Evolutionary conservation across 2,797 vertebrate species (phyloP).

Genomic region (Muraenolepis orangiensis): DNA sequence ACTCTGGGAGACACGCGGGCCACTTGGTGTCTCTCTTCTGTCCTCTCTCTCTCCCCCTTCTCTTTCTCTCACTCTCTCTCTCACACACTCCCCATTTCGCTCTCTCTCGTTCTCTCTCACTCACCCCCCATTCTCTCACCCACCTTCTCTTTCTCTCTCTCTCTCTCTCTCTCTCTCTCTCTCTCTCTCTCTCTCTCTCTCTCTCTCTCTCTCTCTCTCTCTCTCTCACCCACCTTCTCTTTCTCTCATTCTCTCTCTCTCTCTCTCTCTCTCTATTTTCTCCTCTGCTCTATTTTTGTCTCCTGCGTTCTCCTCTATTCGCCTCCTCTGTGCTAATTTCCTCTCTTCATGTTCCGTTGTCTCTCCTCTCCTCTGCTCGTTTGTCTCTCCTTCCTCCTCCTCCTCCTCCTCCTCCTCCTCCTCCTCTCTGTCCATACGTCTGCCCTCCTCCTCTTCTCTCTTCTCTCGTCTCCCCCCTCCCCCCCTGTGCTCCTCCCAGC

Average conservation of each 20-base stretch:
- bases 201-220: constrained; percentile 24
- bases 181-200: constrained; percentile 13
- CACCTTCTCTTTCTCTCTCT: too few species aligned
- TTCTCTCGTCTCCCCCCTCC: not conserved
- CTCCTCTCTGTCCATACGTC: constrained; percentile 12
- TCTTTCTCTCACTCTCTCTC: constrained; percentile 29
- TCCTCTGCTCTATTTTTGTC: constrained; percentile 27
- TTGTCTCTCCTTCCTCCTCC: constrained; percentile 21
- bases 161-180: too few species aligned
- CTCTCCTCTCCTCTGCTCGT: constrained; percentile 31
- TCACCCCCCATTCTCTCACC: too few species aligned
- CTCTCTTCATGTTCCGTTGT: constrained; percentile 18
- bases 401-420: too few species aligned
- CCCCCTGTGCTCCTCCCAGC: too few species aligned
- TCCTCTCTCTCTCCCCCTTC: constrained; percentile 28
- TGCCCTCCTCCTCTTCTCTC: constrained; percentile 3
- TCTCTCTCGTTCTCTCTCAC: not conserved
- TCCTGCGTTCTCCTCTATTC: constrained; percentile 5
- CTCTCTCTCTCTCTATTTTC: constrained; percentile 16
- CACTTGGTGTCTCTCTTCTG: constrained; percentile 43
- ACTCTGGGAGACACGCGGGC: constrained; percentile 59
- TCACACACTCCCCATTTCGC: not conserved
- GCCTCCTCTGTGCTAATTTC: not conserved
- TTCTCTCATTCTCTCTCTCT: not conserved
- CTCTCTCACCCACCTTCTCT: not conserved